A percentile compares a stretch with the other conserved stretches of the same genome.
Evolutionary conservation across 2,113 vertebrate genomes (phyloP).

Genomic region (Mesoclemmys tuberculata): DNA sequence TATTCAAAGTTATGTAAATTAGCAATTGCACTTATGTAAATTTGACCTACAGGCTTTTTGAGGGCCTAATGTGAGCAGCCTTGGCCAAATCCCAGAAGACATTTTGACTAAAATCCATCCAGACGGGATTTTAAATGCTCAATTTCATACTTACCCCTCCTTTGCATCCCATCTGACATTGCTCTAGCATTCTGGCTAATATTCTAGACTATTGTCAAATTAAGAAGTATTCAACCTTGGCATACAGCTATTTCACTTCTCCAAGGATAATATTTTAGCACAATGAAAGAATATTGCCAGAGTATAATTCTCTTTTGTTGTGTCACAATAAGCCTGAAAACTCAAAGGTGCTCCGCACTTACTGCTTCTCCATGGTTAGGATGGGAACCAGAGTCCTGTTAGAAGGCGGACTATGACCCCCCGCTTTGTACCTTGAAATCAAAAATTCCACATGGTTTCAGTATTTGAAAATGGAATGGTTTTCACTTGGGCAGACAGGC

Average conservation of each 20-base stretch:
- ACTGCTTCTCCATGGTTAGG: neutral
- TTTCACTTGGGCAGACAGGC: neutral
- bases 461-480: neutral
- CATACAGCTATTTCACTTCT: neutral
- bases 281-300: neutral
- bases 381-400: neutral
- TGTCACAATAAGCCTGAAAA: neutral
- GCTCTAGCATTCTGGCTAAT: neutral
- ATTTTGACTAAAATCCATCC: neutral
- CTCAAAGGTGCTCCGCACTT: rapidly evolving
- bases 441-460: neutral
- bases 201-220: neutral
- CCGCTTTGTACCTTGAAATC: neutral
- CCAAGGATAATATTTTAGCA: neutral
- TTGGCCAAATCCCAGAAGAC: neutral
- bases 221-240: neutral
- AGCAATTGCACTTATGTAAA: neutral
- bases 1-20: neutral
- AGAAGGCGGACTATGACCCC: neutral
- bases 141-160: neutral
- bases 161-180: neutral
- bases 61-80: neutral
- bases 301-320: neutral
- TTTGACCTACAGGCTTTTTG: constrained; percentile 26
- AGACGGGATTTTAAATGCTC: constrained; percentile 33